Evolutionary conservation across 2,797 vertebrate genomes (phyloP).

Genomic region (Salmo trutta): DNA sequence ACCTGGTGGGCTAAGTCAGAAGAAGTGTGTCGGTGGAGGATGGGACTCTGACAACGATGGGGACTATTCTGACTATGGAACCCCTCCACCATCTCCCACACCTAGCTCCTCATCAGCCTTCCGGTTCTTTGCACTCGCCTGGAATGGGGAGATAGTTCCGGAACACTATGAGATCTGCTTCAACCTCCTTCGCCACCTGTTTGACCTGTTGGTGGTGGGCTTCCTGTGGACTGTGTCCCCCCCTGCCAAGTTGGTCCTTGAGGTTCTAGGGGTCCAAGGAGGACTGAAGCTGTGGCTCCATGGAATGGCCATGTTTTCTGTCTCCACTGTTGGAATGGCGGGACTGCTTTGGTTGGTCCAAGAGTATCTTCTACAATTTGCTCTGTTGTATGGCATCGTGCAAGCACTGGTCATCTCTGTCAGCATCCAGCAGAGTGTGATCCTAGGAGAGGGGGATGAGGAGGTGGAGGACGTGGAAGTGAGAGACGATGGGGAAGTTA

Average conservation of each 20-base stretch:
- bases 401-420: conserved; percentile 87
- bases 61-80: conserved; percentile 74
- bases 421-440: conserved; percentile 76
- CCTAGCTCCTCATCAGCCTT: conserved; percentile 57
- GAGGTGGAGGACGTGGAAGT: conserved; percentile 13
- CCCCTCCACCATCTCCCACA: conserved; percentile 75
- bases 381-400: conserved; percentile 84
- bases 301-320: conserved; percentile 86
- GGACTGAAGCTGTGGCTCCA: conserved; percentile 86
- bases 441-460: conserved; percentile 43
- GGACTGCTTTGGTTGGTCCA: conserved; percentile 84
- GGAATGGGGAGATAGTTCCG: conserved; percentile 65
- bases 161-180: conserved; percentile 88
- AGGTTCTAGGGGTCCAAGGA: conserved; percentile 84
- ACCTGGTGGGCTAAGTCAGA: not conserved
- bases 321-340: conserved; percentile 84
- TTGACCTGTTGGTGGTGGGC: conserved; percentile 84
- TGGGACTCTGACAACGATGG: conserved; percentile 60
- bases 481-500: conserved; percentile 23
- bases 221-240: conserved; percentile 84
- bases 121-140: conserved; percentile 64
- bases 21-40: conserved; percentile 20
- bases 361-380: conserved; percentile 85
- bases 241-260: conserved; percentile 78
- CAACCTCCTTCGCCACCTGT: conserved; percentile 87